These are phyloP conservation scores for Potorous gilbertii DNA, from an alignment of 2,797 vertebrate genomes.

Conservation along the genomic window DNA sequence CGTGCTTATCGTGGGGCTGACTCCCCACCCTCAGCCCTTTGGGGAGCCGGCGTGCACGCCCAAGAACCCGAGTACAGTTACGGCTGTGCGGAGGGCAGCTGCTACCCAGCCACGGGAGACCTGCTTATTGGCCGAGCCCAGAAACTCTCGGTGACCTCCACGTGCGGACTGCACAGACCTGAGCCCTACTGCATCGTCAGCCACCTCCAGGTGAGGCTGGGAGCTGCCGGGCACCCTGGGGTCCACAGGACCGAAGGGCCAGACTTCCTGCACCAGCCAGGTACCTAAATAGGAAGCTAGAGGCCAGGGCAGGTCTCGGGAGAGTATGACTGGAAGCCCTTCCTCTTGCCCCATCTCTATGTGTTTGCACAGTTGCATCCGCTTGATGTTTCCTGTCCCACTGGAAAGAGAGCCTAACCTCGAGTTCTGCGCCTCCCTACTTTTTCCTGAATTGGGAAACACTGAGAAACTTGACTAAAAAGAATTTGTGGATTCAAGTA, in stretches of 20 bases:
- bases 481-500: background rate
- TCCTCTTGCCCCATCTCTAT: constrained; percentile 52
- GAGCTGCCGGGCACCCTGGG: background rate
- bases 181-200: constrained; percentile 98
- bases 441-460: background rate
- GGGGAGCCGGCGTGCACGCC: constrained; percentile 76
- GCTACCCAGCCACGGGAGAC: constrained; percentile 97
- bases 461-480: background rate
- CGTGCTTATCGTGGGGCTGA: background rate
- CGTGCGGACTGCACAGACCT: constrained; percentile 89
- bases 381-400: constrained; percentile 73
- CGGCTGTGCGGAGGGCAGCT: constrained; percentile 96
- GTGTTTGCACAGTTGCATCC: constrained; percentile 79
- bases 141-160: constrained; percentile 92
- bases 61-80: constrained; percentile 92
- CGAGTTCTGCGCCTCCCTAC: background rate
- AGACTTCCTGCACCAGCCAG: constrained; percentile 42
- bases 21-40: constrained; percentile 81
- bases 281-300: constrained; percentile 67
- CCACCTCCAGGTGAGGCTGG: constrained; percentile 93
- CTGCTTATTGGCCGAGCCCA: constrained; percentile 94
- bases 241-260: constrained; percentile 13
- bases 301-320: constrained; percentile 50
- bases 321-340: constrained; percentile 38
- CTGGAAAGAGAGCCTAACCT: background rate